Conservation (phyloP, 2,797 vertebrate species). For the Borostomias antarcticus region DNA sequence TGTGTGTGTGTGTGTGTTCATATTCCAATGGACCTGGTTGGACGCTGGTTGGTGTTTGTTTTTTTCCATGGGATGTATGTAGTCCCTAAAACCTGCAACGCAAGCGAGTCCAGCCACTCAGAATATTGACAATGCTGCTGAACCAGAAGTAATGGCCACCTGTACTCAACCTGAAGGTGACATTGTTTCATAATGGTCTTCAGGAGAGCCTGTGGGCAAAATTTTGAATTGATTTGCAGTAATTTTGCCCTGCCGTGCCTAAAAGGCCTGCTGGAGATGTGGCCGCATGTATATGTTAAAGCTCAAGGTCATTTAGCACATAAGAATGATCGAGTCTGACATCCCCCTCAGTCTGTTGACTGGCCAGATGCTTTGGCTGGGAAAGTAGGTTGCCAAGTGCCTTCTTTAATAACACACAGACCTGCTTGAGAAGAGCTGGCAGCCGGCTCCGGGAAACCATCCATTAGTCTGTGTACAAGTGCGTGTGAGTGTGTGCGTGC, state of each 20-base stretch:
- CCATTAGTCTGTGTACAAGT: conserved; percentile 5
- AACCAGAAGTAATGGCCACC: conserved; percentile 65
- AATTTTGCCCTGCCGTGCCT: conserved; percentile 65
- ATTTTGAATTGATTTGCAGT: conserved; percentile 77
- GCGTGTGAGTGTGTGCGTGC: not conserved
- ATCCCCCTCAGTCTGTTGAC: conserved; percentile 67
- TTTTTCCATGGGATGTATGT: not conserved
- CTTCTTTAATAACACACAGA: conserved; percentile 73
- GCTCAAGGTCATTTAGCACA: conserved; percentile 76
- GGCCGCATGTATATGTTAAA: conserved; percentile 63
- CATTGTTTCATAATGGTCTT: conserved; percentile 73
- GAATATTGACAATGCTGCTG: conserved; percentile 70
- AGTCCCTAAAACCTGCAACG: conserved; percentile 64
- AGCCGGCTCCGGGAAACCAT: conserved; percentile 62
- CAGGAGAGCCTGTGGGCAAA: conserved; percentile 63
- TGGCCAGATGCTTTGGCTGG: conserved; percentile 74
- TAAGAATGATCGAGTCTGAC: conserved; percentile 77
- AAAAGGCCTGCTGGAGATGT: conserved; percentile 66
- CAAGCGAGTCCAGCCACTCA: conserved; percentile 68
- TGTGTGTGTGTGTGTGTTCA: conserved; percentile 2
- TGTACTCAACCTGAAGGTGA: conserved; percentile 71
- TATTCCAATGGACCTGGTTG: too few species aligned
- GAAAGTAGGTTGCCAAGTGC: conserved; percentile 78
- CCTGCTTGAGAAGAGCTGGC: conserved; percentile 70
- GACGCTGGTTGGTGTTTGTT: not conserved